These are phyloP conservation scores for Micromussa lordhowensis DNA, from an alignment of 92 coral and sea anemone genomes.

Conservation along the genomic window DNA sequence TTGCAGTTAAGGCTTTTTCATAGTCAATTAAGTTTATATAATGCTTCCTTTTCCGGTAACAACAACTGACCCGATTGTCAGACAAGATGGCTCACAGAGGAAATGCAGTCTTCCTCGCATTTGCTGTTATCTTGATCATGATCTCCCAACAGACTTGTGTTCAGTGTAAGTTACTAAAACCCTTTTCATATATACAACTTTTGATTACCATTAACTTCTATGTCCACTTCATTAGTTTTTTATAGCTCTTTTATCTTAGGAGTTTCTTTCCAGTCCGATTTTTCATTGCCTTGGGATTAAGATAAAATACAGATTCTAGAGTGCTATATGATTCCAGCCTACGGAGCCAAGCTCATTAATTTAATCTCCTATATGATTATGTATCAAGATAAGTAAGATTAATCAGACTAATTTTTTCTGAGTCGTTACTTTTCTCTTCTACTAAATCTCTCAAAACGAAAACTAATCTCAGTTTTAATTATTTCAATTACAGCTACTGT, in stretches of 20 bases:
- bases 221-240: neutral
- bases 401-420: too few relatives aligned
- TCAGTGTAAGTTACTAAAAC: neutral
- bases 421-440: too few relatives aligned
- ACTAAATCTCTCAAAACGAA: neutral
- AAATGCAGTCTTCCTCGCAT: neutral
- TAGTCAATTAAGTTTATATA: too few relatives aligned
- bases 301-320: too few relatives aligned
- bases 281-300: too few relatives aligned
- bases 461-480: neutral
- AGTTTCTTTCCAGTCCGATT: too few relatives aligned
- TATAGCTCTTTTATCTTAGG: neutral
- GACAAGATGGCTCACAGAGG: neutral
- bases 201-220: too few relatives aligned
- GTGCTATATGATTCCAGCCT: too few relatives aligned
- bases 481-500: constrained; percentile 23
- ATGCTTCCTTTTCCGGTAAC: neutral
- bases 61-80: neutral
- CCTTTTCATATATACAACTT: neutral
- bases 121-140: neutral
- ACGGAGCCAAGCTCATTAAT: too few relatives aligned
- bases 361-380: too few relatives aligned
- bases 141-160: neutral
- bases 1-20: neutral
- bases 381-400: too few relatives aligned